Evolutionary conservation across 2,888 invertebrate species (phyloP).

Genomic region (Ecdyonurus torrentis): DNA sequence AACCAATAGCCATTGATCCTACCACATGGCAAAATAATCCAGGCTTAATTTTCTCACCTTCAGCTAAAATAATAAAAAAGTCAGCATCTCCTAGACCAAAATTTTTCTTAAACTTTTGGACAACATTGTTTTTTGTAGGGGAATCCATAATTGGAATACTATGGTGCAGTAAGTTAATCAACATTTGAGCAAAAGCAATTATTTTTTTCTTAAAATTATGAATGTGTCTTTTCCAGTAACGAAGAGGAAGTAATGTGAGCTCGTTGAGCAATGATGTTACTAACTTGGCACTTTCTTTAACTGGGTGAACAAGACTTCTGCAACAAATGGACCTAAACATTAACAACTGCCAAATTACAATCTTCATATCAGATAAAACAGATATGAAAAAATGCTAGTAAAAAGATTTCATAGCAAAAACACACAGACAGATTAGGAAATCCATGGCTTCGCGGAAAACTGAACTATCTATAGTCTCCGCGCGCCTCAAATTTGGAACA

Average conservation of each 20-base stretch:
- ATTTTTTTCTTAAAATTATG: neutral
- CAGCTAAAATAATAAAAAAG: neutral
- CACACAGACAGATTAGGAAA: too few species aligned
- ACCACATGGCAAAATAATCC: neutral
- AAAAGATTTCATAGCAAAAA: too few species aligned
- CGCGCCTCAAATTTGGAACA: too few species aligned
- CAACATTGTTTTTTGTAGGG: neutral
- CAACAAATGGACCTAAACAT: too few species aligned
- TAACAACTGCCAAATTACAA: too few species aligned
- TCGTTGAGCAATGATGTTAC: neutral
- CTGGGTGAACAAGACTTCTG: neutral
- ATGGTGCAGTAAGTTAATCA: neutral
- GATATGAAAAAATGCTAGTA: too few species aligned
- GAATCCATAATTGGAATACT: neutral
- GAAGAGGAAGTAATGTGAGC: neutral
- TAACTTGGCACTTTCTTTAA: neutral
- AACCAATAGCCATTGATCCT: neutral
- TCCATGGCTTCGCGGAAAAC: too few species aligned
- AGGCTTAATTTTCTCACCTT: neutral
- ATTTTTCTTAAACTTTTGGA: neutral
- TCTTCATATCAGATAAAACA: too few species aligned
- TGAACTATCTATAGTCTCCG: too few species aligned
- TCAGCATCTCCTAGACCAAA: neutral
- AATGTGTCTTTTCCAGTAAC: neutral
- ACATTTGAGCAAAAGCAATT: neutral